Base-by-base conservation (phyloP, 2,797 vertebrate species). In the Pachyuromys duprasi region DNA sequence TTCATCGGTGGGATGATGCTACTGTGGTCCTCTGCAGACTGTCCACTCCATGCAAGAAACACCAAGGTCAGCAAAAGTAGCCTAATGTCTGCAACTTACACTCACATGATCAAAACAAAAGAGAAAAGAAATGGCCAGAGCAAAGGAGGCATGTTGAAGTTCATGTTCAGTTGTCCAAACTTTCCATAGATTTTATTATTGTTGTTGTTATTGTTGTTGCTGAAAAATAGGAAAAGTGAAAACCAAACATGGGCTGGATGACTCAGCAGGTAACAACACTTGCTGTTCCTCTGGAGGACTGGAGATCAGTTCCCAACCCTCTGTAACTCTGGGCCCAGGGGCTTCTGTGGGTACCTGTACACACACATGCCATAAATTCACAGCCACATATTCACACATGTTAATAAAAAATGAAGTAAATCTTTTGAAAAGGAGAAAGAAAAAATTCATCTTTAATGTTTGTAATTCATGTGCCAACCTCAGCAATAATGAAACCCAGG, bases 381-480 rank as follows among this genome's bases (percentile, higher is more conserved):
- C 2, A 18, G 33, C 39, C 14, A 39, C 49, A 55, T 9, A 39
- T 39, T 18, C 69, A 72, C 55, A 57, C 36, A 39, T 14, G 57
- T 28, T 28, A 69, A 69, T 15, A 69, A 69, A 67, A 69, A n/a
- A 79, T 20, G 53, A 79, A 79, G n/a, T 62, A 8, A 62, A 12
- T 36, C 31, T 4, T 60, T 36, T 80, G 18, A 80, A 80, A 80
- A 55, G 36, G 8, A 22, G 49, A 70, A 69, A 86, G 36, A 49
- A 13, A 57, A 89, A 96, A 90, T 45, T 39, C 33, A 72, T 86
- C 20, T 94, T 90, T 86, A 90, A 92, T 57, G 89, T 87, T 63
- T 98, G 97, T 97, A 97, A 97, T 97, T 88, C 72, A 36, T 24
- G 13, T 11, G 2, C 5, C 20, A 2, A 4, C 24, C 74, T 97